These are phyloP conservation scores for Oxyscelio sp. DNA, from an alignment of 2,888 invertebrate species.

Conservation along the genomic window DNA sequence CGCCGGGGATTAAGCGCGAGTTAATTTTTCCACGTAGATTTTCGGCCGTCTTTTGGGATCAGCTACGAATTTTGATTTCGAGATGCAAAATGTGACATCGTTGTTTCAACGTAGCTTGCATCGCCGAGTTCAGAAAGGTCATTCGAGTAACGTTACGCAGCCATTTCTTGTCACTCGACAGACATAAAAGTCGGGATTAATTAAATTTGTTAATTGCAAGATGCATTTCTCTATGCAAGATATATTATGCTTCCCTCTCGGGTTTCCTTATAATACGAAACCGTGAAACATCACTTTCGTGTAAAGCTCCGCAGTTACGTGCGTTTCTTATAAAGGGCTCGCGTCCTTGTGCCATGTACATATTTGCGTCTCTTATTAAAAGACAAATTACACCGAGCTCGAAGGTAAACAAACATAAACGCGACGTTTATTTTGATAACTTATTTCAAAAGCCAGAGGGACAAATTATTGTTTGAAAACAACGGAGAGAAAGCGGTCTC, in stretches of 20 bases:
- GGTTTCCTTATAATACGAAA: constrained; percentile 57
- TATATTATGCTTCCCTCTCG: constrained; percentile 75
- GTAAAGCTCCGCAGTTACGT: constrained; percentile 45
- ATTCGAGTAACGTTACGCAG: constrained; percentile 84
- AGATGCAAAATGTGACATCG: neutral
- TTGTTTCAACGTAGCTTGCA: constrained; percentile 18
- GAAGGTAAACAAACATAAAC: constrained; percentile 24
- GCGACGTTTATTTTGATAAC: neutral
- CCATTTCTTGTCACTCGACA: constrained; percentile 83
- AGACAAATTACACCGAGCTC: constrained; percentile 29
- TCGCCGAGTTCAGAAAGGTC: constrained; percentile 67
- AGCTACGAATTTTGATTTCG: constrained; percentile 5
- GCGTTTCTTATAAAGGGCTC: constrained; percentile 54
- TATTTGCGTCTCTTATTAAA: constrained; percentile 48
- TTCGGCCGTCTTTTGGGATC: too few species aligned
- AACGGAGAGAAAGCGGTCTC: too few species aligned
- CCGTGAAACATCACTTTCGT: constrained; percentile 49
- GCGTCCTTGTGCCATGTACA: constrained; percentile 19
- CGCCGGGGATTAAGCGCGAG: constrained; percentile 24
- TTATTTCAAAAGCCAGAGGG: too few species aligned
- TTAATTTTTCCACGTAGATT: constrained; percentile 38
- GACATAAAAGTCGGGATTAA: constrained; percentile 85
- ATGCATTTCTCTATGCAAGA: too few species aligned
- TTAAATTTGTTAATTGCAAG: constrained; percentile 88
- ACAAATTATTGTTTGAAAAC: too few species aligned